Percentiles rank a stretch among this genome's conserved stretches.
phyloP scores from a whole-genome alignment of 2,888 invertebrate species.

The Blera fallax region DNA sequence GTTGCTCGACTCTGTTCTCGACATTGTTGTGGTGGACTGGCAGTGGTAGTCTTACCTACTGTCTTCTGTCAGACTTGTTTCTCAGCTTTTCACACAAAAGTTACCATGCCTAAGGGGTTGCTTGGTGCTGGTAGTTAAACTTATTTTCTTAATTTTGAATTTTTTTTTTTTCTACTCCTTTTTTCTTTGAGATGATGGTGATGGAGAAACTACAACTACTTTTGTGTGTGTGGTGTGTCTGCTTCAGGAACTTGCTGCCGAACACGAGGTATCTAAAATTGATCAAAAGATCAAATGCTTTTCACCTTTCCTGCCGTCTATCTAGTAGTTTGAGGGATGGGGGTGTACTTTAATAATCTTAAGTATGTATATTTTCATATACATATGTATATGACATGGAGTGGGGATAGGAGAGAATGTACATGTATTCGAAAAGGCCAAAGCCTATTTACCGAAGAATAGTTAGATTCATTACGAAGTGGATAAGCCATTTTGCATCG shows the following conservation, averaged over 20 bases:
- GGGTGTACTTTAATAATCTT: slow-evolving; percentile 14
- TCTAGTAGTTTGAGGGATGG: not conserved
- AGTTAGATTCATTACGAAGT: slow-evolving; percentile 6
- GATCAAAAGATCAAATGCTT: slow-evolving; percentile 58
- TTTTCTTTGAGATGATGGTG: slow-evolving; percentile 5
- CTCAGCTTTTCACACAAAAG: not conserved
- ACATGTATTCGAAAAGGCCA: not conserved
- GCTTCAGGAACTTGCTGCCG: not conserved
- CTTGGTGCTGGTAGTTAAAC: slow-evolving; percentile 24
- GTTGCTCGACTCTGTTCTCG: not conserved
- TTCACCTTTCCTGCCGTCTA: not conserved
- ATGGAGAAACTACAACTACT: not conserved
- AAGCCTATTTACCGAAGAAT: not conserved
- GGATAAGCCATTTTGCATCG: slow-evolving; percentile 28
- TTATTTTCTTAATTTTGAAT: slow-evolving; percentile 33
- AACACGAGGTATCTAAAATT: slow-evolving; percentile 50
- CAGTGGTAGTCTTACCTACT: not conserved
- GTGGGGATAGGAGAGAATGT: not conserved
- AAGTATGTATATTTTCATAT: not conserved
- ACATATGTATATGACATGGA: not conserved
- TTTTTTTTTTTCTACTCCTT: not conserved
- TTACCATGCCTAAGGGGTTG: not conserved
- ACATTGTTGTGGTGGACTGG: not conserved
- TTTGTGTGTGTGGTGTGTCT: not conserved
- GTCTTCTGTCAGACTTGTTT: not conserved